Evolutionary conservation across 1,140 invertebrate genomes (phyloP).

Genomic region (Aphaenogaster floridana): DNA sequence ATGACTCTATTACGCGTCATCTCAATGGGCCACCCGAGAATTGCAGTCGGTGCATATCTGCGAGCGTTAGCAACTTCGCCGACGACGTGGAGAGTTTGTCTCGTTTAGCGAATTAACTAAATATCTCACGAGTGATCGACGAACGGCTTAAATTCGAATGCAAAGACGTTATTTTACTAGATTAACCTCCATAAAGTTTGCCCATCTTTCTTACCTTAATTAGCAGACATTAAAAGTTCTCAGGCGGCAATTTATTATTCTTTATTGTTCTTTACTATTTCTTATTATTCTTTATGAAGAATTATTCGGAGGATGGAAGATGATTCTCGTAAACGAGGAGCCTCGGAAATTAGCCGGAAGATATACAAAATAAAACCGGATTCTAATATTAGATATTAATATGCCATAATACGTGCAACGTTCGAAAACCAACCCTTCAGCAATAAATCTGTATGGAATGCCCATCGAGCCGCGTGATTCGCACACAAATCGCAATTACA

Average conservation of each 20-base stretch:
- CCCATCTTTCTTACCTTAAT: background rate
- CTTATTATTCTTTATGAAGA: conserved; percentile 5
- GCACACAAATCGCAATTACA: conserved; percentile 37
- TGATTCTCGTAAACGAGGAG: background rate
- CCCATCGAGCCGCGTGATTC: conserved; percentile 17
- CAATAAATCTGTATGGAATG: conserved; percentile 37
- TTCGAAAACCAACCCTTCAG: background rate
- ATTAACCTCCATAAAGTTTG: background rate
- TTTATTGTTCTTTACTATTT: background rate
- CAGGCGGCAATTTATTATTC: background rate
- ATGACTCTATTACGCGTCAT: conserved; percentile 29
- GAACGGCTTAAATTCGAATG: background rate
- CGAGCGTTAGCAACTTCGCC: conserved; percentile 28
- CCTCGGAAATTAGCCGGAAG: background rate
- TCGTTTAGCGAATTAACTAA: conserved; percentile 18
- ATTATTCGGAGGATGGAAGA: background rate
- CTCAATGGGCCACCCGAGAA: background rate
- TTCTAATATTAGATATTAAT: background rate
- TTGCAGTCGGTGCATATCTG: conserved; percentile 22
- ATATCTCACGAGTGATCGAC: conserved; percentile 1
- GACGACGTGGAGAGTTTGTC: background rate
- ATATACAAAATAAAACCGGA: conserved; percentile 27
- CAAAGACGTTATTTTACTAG: background rate
- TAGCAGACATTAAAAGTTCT: background rate
- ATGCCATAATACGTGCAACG: background rate